These are phyloP conservation scores for Eustalomyia histrio DNA, from an alignment of 2,888 invertebrate genomes.

Conservation along the genomic window DNA sequence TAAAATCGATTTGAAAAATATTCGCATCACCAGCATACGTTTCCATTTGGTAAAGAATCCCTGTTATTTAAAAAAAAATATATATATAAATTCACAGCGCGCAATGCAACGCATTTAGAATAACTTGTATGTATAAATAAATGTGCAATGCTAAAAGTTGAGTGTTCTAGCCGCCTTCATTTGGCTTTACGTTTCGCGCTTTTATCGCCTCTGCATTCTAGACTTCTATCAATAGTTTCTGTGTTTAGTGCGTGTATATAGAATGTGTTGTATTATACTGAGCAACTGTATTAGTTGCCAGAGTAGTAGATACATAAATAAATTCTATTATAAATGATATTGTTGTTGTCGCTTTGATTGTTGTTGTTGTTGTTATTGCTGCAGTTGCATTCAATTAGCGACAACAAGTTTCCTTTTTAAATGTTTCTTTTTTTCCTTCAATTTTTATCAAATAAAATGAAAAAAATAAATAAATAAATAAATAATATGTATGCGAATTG, in stretches of 20 bases:
- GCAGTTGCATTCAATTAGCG: conserved; percentile 63
- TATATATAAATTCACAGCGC: conserved; percentile 6
- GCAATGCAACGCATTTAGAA: conserved; percentile 24
- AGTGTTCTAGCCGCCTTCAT: conserved; percentile 65
- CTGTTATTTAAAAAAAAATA: conserved; percentile 24
- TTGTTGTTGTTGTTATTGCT: conserved; percentile 39
- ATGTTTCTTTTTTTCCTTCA: conserved; percentile 65
- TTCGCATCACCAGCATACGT: background rate
- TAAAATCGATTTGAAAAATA: too few relatives aligned
- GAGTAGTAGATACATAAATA: conserved; percentile 2
- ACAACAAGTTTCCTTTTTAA: conserved; percentile 67
- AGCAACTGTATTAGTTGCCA: conserved; percentile 9
- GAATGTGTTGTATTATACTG: conserved; percentile 45
- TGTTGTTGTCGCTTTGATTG: conserved; percentile 20
- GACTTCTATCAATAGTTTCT: conserved; percentile 23
- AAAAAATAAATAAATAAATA: conserved; percentile 29
- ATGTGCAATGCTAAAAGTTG: conserved; percentile 61
- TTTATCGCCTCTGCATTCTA: conserved; percentile 54
- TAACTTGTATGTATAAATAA: conserved; percentile 41
- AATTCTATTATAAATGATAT: conserved; percentile 45
- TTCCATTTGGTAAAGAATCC: conserved; percentile 1
- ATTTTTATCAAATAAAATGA: conserved; percentile 61
- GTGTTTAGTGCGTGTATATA: conserved; percentile 55
- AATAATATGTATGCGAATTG: conserved; percentile 42
- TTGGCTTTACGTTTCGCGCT: conserved; percentile 53